Base-by-base conservation (phyloP, 2,797 vertebrate genomes). In the Gephyroberyx darwinii region DNA sequence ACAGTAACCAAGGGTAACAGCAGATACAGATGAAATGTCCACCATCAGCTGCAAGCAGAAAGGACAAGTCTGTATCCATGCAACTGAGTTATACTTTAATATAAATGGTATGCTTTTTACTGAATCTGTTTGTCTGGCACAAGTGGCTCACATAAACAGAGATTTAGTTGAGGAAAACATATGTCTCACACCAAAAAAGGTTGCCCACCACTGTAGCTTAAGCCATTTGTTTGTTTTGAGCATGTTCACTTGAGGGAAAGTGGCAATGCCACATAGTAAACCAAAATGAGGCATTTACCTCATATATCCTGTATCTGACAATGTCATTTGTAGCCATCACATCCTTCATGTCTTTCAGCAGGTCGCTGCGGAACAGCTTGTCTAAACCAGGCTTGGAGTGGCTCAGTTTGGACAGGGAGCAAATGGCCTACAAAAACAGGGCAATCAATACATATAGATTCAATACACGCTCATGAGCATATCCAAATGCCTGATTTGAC, bases 261-360 rank as follows among this genome's bases (percentile, higher is more conserved):
- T 13, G 39, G 8, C 2, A 9, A 41, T 41, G 33, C 9, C 3
- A 54, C 19, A 68, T 48, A 57, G 9, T 9, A 22, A 58, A 53
- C 1, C 2, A 30, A 41, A 70, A 33, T 10, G 2, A 55, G 13
- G 53, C 53, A 26, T 6, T 6, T 89, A 98, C 98, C 97, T 99
- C 98, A 51, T 99, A 98, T 1, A 98, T 92, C 75, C 98, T 91
- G 87, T 98, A 99, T 31, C 98, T 94, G 84, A 98, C 84, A 0
- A 96, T 22, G 68, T 99, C 97, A 30, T 81, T 97, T 37, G 82
- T 93, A 45, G 91, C 90, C 97, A 98, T 98, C 20, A 99, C 94
- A 0, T 92, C 92, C 84, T 95, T 97, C 72, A 99, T 83, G 56
- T 95, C 94, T 35, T 94, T 87, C 62, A 98, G 65, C 77, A 97